These are phyloP conservation scores for Tethea ocularis DNA, from an alignment of 2,888 invertebrate genomes.

Conservation along the genomic window DNA sequence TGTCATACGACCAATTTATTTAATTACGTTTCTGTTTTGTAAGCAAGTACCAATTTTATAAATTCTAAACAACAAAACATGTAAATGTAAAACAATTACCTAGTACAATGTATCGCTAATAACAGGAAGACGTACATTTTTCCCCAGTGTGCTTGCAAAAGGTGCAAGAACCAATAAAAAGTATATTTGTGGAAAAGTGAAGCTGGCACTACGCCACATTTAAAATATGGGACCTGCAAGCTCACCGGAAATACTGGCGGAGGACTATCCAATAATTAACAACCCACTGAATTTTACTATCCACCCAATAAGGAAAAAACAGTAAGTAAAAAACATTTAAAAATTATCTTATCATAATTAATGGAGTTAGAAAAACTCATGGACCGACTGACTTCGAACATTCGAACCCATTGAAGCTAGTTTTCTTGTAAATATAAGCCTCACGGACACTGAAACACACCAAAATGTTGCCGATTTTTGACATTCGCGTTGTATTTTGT, in stretches of 20 bases:
- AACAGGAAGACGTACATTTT: not conserved
- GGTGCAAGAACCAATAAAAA: conserved; percentile 6
- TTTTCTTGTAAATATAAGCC: no score
- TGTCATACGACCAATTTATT: no score
- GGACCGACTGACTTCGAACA: no score
- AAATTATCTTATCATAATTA: no score
- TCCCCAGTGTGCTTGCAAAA: not conserved
- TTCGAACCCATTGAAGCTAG: no score
- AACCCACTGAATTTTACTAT: not conserved
- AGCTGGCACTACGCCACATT: conserved; percentile 13
- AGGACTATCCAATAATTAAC: not conserved
- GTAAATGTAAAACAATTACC: not conserved
- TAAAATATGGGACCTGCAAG: conserved; percentile 8
- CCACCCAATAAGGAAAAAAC: not conserved
- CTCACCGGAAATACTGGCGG: not conserved
- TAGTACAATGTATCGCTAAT: not conserved
- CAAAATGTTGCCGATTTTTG: no score
- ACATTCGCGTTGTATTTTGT: no score
- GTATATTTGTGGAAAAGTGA: conserved; percentile 7
- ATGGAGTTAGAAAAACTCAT: no score
- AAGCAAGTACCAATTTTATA: not conserved
- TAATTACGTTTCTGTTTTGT: no score
- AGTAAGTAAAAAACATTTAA: no score
- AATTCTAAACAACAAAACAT: not conserved
- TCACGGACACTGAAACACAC: no score